Conservation (phyloP, 2,888 invertebrate genomes). For the Pantelozetes paolii region DNA sequence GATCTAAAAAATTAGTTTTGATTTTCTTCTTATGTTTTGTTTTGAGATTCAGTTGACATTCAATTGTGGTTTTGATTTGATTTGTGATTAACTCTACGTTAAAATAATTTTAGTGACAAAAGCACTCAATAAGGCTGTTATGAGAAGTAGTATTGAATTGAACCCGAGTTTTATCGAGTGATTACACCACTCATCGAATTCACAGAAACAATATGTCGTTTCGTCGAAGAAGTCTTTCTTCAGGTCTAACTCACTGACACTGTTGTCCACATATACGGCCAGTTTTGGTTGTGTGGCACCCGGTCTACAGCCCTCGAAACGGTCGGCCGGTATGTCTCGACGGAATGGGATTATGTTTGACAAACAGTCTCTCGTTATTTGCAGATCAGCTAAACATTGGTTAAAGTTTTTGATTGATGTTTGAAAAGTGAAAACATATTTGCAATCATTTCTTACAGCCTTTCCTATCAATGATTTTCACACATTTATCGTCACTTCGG, state of each 20-base stretch:
- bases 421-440: background rate
- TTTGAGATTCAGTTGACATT: no score
- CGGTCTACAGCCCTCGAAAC: conserved; percentile 80
- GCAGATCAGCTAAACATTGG: conserved; percentile 63
- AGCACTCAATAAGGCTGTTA: conserved; percentile 27
- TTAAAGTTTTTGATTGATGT: conserved; percentile 22
- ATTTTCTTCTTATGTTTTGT: no score
- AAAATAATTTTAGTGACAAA: background rate
- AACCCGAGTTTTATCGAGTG: background rate
- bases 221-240: conserved; percentile 69
- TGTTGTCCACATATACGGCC: conserved; percentile 81
- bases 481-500: conserved; percentile 77
- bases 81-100: background rate
- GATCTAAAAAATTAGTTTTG: no score
- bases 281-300: conserved; percentile 72
- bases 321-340: conserved; percentile 83
- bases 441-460: conserved; percentile 63
- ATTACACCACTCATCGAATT: conserved; percentile 83
- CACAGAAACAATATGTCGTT: conserved; percentile 83
- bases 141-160: background rate
- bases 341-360: conserved; percentile 71
- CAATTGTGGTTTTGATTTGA: background rate
- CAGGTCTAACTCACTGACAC: conserved; percentile 76
- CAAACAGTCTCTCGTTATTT: conserved; percentile 78
- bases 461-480: conserved; percentile 78